These are phyloP conservation scores for Diogma glabrata DNA, from an alignment of 2,888 invertebrate genomes.

Conservation along the genomic window DNA sequence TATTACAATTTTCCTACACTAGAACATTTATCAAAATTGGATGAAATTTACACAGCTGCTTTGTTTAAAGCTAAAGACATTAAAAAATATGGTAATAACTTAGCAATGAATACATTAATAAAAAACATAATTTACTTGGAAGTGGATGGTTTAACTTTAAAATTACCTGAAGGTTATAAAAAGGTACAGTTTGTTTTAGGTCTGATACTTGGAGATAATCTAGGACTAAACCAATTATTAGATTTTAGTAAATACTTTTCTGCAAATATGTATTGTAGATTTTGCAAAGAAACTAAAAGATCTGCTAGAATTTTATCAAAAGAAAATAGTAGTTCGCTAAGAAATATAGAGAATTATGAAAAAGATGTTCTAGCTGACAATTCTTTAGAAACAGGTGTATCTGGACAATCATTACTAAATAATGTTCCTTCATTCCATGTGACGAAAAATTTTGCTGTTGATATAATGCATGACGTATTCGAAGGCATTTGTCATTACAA, in stretches of 20 bases:
- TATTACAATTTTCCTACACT: no score
- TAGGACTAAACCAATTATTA: slow-evolving; percentile 13
- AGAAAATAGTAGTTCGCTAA: slow-evolving; percentile 13
- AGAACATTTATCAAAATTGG: no score
- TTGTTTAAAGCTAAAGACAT: no score
- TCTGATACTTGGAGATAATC: slow-evolving; percentile 14
- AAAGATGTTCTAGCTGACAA: slow-evolving; percentile 10
- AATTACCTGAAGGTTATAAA: no score
- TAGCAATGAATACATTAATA: no score
- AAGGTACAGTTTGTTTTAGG: slow-evolving; percentile 9
- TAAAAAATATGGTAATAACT: no score
- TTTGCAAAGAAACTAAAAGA: slow-evolving; percentile 12
- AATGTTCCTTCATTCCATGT: slow-evolving; percentile 14
- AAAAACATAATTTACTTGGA: slow-evolving; percentile 10
- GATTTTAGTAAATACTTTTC: slow-evolving; percentile 16
- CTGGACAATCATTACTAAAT: slow-evolving; percentile 13
- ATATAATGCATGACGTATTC: slow-evolving; percentile 18
- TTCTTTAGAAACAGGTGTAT: slow-evolving; percentile 9
- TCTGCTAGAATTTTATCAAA: slow-evolving; percentile 1
- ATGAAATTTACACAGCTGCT: no score
- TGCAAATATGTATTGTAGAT: slow-evolving; percentile 13
- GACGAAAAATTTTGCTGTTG: slow-evolving; percentile 15
- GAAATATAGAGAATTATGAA: slow-evolving; percentile 14
- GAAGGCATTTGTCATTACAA: slow-evolving; percentile 17
- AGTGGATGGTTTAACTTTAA: slow-evolving; percentile 8